These are phyloP conservation scores for Isurus oxyrinchus DNA, from an alignment of 2,113 vertebrate genomes.

Conservation along the genomic window DNA sequence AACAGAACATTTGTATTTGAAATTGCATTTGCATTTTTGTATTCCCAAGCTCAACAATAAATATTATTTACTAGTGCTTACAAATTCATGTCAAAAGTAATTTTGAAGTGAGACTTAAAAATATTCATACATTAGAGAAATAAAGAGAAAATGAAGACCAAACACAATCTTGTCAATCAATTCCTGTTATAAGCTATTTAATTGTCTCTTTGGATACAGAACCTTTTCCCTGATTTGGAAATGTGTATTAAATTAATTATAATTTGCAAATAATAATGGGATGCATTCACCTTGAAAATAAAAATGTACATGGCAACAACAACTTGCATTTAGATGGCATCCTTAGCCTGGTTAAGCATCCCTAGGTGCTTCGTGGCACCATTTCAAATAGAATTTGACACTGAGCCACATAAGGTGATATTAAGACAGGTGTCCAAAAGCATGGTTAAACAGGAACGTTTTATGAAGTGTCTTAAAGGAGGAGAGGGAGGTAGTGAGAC, in stretches of 20 bases:
- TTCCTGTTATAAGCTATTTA: neutral
- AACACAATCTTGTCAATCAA: neutral
- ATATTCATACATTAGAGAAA: neutral
- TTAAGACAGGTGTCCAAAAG: neutral
- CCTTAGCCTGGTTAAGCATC: neutral
- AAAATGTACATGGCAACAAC: neutral
- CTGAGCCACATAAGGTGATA: neutral
- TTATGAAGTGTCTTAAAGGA: neutral
- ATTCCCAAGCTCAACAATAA: neutral
- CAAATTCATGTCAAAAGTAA: slow-evolving; percentile 18
- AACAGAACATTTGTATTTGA: neutral
- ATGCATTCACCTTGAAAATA: neutral
- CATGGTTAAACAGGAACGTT: neutral
- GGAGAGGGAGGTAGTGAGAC: neutral
- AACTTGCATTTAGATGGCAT: neutral
- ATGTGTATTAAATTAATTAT: neutral
- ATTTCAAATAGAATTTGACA: neutral
- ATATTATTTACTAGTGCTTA: slow-evolving; percentile 8
- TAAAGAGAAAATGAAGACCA: neutral
- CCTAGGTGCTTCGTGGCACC: neutral
- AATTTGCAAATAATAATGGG: neutral
- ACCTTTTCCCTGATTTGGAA: neutral
- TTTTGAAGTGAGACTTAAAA: neutral
- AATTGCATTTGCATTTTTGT: neutral
- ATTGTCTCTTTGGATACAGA: neutral